Percentiles rank a stretch among this genome's conserved stretches.
Evolutionary conservation across 2,797 vertebrate species (phyloP).

Genomic region (Cygnus olor): DNA sequence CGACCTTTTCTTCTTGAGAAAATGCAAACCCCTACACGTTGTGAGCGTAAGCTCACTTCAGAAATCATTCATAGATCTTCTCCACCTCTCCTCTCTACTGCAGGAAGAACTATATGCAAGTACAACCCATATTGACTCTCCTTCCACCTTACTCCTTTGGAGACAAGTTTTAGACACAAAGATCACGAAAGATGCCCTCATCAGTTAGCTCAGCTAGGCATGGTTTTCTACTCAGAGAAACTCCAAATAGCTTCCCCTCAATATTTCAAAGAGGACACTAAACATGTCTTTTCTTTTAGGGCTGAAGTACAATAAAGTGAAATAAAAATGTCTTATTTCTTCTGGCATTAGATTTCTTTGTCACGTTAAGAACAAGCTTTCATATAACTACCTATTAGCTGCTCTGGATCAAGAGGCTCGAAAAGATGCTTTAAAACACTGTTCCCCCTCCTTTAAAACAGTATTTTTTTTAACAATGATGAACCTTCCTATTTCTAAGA

Average conservation of each 20-base stretch:
- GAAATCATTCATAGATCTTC: not conserved
- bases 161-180: not conserved
- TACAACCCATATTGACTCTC: not conserved
- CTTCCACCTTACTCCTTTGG: not conserved
- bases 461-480: not conserved
- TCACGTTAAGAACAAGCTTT: not conserved
- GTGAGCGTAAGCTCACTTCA: not conserved
- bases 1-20: not conserved
- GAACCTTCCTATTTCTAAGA: not conserved
- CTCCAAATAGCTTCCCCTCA: not conserved
- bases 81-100: not conserved
- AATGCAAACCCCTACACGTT: not conserved
- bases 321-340: not conserved
- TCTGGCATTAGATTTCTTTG: not conserved
- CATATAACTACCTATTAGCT: not conserved
- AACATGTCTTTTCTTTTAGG: not conserved
- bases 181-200: not conserved
- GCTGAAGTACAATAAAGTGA: not conserved
- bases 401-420: not conserved
- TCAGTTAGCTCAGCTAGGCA: not conserved
- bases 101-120: not conserved
- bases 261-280: not conserved
- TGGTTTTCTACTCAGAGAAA: not conserved
- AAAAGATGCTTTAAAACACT: not conserved
- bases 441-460: not conserved